Conservation (phyloP, 2,113 vertebrate species). For the Eudorcas thomsonii region DNA sequence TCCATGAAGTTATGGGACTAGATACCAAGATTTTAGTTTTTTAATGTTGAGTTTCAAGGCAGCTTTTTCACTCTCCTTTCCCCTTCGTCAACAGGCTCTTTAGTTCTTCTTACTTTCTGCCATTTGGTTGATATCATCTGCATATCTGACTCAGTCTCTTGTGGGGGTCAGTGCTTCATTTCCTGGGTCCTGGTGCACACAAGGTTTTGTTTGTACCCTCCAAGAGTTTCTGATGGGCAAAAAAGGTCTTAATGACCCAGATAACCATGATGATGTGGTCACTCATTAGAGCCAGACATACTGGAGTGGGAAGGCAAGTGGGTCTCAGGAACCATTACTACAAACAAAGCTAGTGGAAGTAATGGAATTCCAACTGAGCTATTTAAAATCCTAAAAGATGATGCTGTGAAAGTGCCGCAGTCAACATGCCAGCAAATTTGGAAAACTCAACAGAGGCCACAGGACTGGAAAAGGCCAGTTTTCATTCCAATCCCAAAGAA, state of each 20-base stretch:
- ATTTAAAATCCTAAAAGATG: background rate
- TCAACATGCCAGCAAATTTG: background rate
- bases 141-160: background rate
- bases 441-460: background rate
- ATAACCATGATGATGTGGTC: background rate
- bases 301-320: background rate
- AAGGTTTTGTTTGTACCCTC: background rate
- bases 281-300: background rate
- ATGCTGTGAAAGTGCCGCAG: background rate
- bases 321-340: background rate
- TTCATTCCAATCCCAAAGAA: background rate
- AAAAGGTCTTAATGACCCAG: background rate
- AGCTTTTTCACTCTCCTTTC: background rate
- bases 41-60: background rate
- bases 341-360: background rate
- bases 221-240: background rate
- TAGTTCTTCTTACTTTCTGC: background rate
- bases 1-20: background rate
- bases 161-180: background rate
- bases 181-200: background rate
- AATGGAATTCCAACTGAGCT: background rate
- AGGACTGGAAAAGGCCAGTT: background rate
- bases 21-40: background rate
- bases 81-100: background rate
- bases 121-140: background rate